These are phyloP conservation scores for Psilopsiagon aymara DNA, from an alignment of 2,113 vertebrate species.

Conservation along the genomic window DNA sequence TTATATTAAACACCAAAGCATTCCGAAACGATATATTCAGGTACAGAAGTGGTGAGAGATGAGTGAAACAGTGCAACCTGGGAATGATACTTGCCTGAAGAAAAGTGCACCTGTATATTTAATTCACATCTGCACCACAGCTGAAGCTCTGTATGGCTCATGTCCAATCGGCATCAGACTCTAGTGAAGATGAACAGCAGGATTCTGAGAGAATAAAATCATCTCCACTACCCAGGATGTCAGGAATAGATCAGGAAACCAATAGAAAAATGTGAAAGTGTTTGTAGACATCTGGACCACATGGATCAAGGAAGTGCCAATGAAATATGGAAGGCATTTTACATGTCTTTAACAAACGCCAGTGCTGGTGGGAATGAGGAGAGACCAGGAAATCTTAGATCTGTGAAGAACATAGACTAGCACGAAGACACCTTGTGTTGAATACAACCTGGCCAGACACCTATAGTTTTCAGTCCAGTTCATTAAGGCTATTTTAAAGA, in stretches of 20 bases:
- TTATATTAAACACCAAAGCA: not conserved
- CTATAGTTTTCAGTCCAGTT: not conserved
- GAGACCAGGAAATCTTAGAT: not conserved
- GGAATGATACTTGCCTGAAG: not conserved
- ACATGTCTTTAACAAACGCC: not conserved
- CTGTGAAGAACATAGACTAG: not conserved
- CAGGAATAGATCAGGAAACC: not conserved
- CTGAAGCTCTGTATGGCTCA: not conserved
- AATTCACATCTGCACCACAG: not conserved
- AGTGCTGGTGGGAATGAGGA: not conserved
- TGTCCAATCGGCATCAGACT: not conserved
- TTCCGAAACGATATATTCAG: not conserved
- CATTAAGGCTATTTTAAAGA: not conserved
- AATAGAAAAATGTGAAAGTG: not conserved
- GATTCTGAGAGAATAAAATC: not conserved
- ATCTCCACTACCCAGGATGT: not conserved
- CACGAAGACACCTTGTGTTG: not conserved
- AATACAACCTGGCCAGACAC: not conserved
- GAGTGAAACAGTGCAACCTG: not conserved
- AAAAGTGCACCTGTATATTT: not conserved
- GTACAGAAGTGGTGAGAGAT: not conserved
- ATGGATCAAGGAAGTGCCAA: not conserved
- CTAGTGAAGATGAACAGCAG: not conserved
- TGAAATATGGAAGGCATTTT: not conserved
- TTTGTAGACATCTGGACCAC: not conserved